Conservation (phyloP, 2,797 vertebrate species). For the Tapirus indicus region DNA sequence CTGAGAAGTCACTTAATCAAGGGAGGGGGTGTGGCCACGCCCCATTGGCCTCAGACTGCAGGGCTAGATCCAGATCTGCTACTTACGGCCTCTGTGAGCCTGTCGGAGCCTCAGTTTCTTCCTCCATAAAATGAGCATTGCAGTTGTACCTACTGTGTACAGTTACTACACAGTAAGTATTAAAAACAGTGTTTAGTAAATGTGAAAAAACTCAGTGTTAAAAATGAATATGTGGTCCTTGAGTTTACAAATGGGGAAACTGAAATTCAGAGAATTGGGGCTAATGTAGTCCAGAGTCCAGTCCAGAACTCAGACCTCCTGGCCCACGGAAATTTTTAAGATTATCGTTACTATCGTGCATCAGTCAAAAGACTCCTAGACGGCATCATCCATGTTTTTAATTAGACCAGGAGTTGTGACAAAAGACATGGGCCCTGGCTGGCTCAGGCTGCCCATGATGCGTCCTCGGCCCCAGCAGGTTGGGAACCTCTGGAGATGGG, state of each 20-base stretch:
- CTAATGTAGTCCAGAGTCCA: neutral
- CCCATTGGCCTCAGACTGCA: too few relatives aligned
- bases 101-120: neutral
- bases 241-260: neutral
- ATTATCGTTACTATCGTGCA: neutral
- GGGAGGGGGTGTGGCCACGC: too few relatives aligned
- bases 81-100: neutral
- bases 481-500: neutral
- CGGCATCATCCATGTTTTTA: neutral
- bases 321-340: neutral
- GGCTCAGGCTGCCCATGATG: neutral
- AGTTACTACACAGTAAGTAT: neutral
- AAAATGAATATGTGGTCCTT: neutral
- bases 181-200: neutral
- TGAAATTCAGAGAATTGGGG: neutral
- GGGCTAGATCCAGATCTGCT: neutral
- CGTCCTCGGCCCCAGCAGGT: neutral
- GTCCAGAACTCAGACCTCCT: neutral
- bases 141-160: neutral
- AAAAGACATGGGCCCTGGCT: neutral
- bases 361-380: neutral
- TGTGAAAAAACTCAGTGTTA: rapidly evolving
- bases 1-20: neutral
- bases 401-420: neutral
- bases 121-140: neutral